Conservation (phyloP, 1,140 invertebrate species). For the Trissolcus basalis region DNA sequence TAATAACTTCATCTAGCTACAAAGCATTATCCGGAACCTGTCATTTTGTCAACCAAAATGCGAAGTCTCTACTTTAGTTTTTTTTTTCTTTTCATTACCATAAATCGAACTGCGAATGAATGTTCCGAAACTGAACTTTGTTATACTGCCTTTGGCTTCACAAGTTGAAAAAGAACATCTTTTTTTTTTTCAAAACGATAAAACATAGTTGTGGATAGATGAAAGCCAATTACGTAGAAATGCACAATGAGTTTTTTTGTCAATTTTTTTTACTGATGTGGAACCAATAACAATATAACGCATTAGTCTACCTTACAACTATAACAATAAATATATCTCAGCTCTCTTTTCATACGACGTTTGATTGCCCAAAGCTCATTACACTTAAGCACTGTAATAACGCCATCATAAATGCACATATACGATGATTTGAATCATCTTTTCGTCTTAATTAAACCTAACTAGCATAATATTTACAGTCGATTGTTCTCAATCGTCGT, state of each 20-base stretch:
- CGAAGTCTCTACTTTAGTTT: too few species aligned
- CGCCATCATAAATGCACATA: slow-evolving; percentile 68
- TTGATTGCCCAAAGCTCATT: slow-evolving; percentile 48
- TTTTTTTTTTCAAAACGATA: not conserved
- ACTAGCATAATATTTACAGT: slow-evolving; percentile 49
- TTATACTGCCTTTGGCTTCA: slow-evolving; percentile 31
- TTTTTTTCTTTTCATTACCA: too few species aligned
- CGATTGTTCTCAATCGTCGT: slow-evolving; percentile 34
- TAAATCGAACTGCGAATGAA: not conserved
- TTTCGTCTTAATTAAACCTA: slow-evolving; percentile 31
- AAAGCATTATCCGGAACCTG: slow-evolving; percentile 31
- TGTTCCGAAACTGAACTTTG: not conserved
- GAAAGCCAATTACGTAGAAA: slow-evolving; percentile 19
- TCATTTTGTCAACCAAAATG: slow-evolving; percentile 9
- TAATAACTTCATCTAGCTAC: slow-evolving; percentile 51
- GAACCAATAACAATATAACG: slow-evolving; percentile 53
- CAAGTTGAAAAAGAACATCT: slow-evolving; percentile 5
- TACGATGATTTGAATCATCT: slow-evolving; percentile 52
- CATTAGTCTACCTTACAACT: slow-evolving; percentile 43
- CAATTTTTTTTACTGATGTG: slow-evolving; percentile 4
- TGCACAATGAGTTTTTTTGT: slow-evolving; percentile 7
- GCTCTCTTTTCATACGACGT: slow-evolving; percentile 58
- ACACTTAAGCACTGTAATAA: slow-evolving; percentile 55
- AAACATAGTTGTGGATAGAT: slow-evolving; percentile 35
- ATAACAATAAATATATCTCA: slow-evolving; percentile 70